Conservation (phyloP, 2,888 invertebrate genomes). For the Dastarcus helophoroides region DNA sequence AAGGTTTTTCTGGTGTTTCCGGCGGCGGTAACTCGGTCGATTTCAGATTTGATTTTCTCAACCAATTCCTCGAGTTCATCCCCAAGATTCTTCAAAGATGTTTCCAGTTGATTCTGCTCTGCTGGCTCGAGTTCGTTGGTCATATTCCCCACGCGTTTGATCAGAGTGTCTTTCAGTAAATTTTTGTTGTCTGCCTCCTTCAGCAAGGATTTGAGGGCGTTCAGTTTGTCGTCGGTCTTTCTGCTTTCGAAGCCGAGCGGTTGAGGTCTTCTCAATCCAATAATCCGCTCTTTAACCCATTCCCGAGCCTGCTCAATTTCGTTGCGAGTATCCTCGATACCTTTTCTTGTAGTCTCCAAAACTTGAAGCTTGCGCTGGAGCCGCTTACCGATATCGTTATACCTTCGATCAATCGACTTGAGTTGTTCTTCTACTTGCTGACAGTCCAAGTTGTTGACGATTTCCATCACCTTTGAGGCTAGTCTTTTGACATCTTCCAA, state of each 20-base stretch:
- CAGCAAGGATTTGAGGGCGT: constrained; percentile 57
- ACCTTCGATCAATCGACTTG: constrained; percentile 72
- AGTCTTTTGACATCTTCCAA: constrained; percentile 60
- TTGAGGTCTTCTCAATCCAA: constrained; percentile 52
- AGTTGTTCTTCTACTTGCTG: constrained; percentile 84
- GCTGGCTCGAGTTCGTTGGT: constrained; percentile 74
- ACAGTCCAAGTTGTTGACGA: constrained; percentile 77
- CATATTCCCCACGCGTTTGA: constrained; percentile 73
- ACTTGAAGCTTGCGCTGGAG: constrained; percentile 75
- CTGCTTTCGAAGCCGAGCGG: constrained; percentile 68
- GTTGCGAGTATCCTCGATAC: constrained; percentile 65
- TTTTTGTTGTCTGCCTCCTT: constrained; percentile 81
- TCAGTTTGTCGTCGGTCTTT: constrained; percentile 61
- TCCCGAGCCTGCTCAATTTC: constrained; percentile 70
- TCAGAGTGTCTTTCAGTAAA: constrained; percentile 67
- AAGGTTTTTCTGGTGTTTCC: constrained; percentile 64
- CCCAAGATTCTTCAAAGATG: constrained; percentile 57
- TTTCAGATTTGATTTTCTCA: constrained; percentile 58
- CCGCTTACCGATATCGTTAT: constrained; percentile 73
- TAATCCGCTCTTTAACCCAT: constrained; percentile 68
- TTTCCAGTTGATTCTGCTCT: constrained; percentile 70
- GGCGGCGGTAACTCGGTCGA: constrained; percentile 57
- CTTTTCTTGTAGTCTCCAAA: constrained; percentile 71
- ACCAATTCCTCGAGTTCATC: constrained; percentile 65
- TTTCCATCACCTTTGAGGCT: constrained; percentile 60